Percentiles rank a stretch among this genome's conserved stretches.
Evolutionary conservation across 2,888 invertebrate genomes (phyloP).

Genomic region (Allygus modestus): DNA sequence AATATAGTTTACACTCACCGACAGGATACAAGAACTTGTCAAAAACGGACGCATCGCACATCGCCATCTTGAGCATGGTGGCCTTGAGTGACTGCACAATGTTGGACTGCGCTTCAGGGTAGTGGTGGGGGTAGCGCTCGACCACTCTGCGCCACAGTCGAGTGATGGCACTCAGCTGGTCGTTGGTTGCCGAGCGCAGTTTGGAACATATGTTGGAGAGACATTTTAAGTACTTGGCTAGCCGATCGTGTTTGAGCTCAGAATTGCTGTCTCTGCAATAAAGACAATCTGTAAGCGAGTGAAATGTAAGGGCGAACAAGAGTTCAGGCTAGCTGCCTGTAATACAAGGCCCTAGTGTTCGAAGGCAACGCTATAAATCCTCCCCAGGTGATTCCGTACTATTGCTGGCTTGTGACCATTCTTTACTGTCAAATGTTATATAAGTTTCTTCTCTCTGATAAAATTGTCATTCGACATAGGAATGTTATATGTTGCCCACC

Average conservation of each 20-base stretch:
- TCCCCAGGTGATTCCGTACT: too few species aligned
- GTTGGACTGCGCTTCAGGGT: neutral
- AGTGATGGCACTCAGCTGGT: slow-evolving; percentile 12
- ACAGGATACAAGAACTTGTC: slow-evolving; percentile 27
- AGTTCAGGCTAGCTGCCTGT: too few species aligned
- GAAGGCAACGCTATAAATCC: too few species aligned
- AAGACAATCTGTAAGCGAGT: neutral
- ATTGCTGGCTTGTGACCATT: too few species aligned
- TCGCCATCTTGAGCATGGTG: slow-evolving; percentile 2
- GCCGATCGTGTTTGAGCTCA: neutral
- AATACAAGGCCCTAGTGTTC: too few species aligned
- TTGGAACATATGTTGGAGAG: neutral
- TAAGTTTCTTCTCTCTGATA: too few species aligned
- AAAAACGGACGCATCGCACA: neutral
- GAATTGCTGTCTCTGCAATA: neutral
- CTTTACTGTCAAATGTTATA: too few species aligned
- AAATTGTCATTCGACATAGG: too few species aligned
- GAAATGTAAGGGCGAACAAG: neutral
- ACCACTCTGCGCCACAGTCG: neutral
- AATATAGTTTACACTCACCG: slow-evolving; percentile 7
- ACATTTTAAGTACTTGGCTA: slow-evolving; percentile 16
- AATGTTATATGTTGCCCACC: too few species aligned
- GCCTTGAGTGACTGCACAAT: neutral
- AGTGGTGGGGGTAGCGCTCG: slow-evolving; percentile 26
- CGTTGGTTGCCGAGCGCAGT: neutral